Conservation (phyloP, 1,140 invertebrate species). For the Ruditapes philippinarum region DNA sequence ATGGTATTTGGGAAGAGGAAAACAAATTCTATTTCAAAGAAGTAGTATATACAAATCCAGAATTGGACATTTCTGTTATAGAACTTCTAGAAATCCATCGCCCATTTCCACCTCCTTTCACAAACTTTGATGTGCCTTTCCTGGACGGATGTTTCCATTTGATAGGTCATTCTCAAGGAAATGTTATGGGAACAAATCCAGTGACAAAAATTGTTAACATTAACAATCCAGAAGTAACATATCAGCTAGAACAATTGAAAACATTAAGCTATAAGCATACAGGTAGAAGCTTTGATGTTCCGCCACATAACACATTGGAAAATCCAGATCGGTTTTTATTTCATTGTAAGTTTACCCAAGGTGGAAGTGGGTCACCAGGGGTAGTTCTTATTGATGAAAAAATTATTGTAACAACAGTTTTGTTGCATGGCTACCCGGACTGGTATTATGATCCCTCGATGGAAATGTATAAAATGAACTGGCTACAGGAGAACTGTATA, state of each 20-base stretch:
- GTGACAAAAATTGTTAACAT: neutral
- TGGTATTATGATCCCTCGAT: neutral
- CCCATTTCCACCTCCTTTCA: neutral
- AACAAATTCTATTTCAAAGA: neutral
- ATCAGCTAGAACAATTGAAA: neutral
- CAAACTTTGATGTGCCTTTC: neutral
- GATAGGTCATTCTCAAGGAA: neutral
- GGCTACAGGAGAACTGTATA: neutral
- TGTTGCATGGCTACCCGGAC: neutral
- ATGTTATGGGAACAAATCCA: neutral
- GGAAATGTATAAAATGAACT: neutral
- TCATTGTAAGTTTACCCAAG: neutral
- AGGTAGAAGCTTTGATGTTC: neutral
- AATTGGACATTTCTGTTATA: neutral
- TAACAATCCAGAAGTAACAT: neutral
- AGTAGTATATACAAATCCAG: neutral
- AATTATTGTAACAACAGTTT: neutral
- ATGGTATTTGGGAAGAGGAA: neutral
- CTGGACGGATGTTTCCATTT: neutral
- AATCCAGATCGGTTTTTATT: neutral
- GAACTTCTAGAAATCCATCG: neutral
- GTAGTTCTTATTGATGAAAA: neutral
- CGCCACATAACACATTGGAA: neutral
- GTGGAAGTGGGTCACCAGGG: neutral
- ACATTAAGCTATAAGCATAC: neutral